Percentiles rank a stretch among this genome's conserved stretches.
These are phyloP conservation scores for Drosophila auraria DNA, from an alignment of 1,140 invertebrate genomes.

Conservation along the genomic window DNA sequence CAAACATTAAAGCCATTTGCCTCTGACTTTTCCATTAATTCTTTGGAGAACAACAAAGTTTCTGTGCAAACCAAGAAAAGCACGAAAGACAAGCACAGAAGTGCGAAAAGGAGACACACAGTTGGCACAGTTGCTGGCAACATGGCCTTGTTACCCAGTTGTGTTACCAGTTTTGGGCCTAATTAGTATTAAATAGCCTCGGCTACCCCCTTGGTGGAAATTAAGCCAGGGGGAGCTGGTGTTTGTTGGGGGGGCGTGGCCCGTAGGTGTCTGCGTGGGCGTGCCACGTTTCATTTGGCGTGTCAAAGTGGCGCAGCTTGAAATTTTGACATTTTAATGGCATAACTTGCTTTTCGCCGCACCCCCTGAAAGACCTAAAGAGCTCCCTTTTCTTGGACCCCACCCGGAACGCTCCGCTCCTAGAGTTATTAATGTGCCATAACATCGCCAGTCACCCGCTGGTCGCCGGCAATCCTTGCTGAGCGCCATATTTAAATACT, in stretches of 20 bases:
- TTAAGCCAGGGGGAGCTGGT: not conserved
- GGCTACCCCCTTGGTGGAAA: slow-evolving; percentile 22
- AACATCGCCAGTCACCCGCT: slow-evolving; percentile 51
- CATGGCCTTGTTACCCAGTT: slow-evolving; percentile 7
- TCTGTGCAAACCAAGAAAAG: not conserved
- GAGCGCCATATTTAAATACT: slow-evolving; percentile 54
- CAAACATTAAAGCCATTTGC: slow-evolving; percentile 37
- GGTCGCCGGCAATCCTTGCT: slow-evolving; percentile 15
- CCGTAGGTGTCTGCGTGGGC: slow-evolving; percentile 43
- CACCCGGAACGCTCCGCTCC: not conserved
- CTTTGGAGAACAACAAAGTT: slow-evolving; percentile 27
- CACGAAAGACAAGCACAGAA: slow-evolving; percentile 3
- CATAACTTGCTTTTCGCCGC: slow-evolving; percentile 40
- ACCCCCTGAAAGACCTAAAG: slow-evolving; percentile 6
- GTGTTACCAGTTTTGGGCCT: slow-evolving; percentile 45
- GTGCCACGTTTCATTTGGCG: slow-evolving; percentile 70
- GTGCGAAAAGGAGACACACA: slow-evolving; percentile 10
- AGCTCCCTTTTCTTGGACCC: not conserved
- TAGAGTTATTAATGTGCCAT: slow-evolving; percentile 72
- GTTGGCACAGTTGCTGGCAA: slow-evolving; percentile 4
- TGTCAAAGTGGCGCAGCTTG: slow-evolving; percentile 65
- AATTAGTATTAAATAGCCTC: slow-evolving; percentile 63
- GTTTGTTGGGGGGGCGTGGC: not conserved
- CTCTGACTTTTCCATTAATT: slow-evolving; percentile 21
- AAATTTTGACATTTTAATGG: slow-evolving; percentile 76